phyloP scores from a whole-genome alignment of 2,888 invertebrate genomes.

The Smittia sp. region DNA sequence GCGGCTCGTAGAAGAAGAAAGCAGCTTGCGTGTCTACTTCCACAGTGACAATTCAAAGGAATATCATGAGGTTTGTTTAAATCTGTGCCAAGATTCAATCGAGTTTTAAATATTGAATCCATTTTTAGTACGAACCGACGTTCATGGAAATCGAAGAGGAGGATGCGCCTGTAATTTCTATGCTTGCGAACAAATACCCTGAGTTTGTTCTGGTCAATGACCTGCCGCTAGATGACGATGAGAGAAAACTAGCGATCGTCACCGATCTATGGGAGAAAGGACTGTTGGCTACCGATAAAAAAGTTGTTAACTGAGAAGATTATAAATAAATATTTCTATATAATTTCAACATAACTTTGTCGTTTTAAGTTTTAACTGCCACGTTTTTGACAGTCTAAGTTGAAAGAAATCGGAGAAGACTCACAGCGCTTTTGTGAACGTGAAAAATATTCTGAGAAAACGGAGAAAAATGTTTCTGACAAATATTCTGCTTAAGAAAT shows the following conservation, averaged over 20 bases:
- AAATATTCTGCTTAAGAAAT: conserved; percentile 66
- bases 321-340: no score
- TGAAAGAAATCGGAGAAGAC: no score
- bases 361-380: no score
- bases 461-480: conserved; percentile 68
- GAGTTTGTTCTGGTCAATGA: conserved; percentile 69
- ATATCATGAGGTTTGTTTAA: no score
- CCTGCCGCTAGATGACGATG: conserved; percentile 64
- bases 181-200: conserved; percentile 73
- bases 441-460: no score
- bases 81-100: no score
- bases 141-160: conserved; percentile 70
- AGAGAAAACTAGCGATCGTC: conserved; percentile 65
- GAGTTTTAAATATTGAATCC: no score
- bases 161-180: conserved; percentile 67
- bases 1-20: conserved; percentile 65
- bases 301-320: conserved; percentile 7
- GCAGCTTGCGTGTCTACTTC: conserved; percentile 68
- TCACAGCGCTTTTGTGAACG: no score
- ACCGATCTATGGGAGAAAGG: conserved; percentile 81
- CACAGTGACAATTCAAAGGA: conserved; percentile 80
- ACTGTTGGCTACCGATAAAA: conserved; percentile 63
- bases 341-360: no score
- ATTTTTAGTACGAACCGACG: conserved; percentile 70
- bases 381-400: no score